Percentiles rank a stretch among this genome's conserved stretches.
Conservation (phyloP, 1,140 invertebrate genomes). For the Geopemphigus sp. region DNA sequence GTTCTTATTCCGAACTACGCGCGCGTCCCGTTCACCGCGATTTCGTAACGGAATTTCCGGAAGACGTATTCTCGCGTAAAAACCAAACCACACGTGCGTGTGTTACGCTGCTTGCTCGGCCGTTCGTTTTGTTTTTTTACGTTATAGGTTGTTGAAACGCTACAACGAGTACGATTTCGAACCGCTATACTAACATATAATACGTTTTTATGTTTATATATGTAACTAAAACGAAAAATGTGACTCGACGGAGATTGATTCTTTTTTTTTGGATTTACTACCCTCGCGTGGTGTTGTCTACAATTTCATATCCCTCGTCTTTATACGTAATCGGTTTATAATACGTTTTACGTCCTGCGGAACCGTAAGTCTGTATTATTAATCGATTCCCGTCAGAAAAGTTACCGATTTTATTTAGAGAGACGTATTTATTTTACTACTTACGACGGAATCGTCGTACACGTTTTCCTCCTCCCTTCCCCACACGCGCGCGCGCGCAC, state of each 20-base stretch:
- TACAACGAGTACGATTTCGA: constrained; percentile 11
- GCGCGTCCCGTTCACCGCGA: too few relatives aligned
- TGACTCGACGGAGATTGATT: constrained; percentile 14
- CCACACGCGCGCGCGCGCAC: too few relatives aligned
- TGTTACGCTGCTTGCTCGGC: too few relatives aligned
- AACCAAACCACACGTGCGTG: too few relatives aligned
- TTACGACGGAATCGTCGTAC: not conserved
- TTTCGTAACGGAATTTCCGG: too few relatives aligned
- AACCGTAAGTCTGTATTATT: constrained; percentile 19
- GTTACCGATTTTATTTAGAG: too few relatives aligned
- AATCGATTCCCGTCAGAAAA: constrained; percentile 16
- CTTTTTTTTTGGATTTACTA: constrained; percentile 20
- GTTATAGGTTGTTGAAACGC: not conserved
- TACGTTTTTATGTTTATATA: not conserved
- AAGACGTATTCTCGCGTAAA: too few relatives aligned
- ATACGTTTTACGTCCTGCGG: constrained; percentile 21
- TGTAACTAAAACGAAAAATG: not conserved
- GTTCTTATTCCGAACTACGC: not conserved
- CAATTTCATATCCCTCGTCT: not conserved
- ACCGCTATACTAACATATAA: not conserved
- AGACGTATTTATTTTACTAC: not conserved
- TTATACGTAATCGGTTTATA: constrained; percentile 1
- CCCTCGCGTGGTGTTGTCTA: not conserved
- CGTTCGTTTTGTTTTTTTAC: too few relatives aligned
- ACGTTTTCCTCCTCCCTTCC: too few relatives aligned